phyloP scores from a whole-genome alignment of 2,113 vertebrate species.

The Origma solitaria region DNA sequence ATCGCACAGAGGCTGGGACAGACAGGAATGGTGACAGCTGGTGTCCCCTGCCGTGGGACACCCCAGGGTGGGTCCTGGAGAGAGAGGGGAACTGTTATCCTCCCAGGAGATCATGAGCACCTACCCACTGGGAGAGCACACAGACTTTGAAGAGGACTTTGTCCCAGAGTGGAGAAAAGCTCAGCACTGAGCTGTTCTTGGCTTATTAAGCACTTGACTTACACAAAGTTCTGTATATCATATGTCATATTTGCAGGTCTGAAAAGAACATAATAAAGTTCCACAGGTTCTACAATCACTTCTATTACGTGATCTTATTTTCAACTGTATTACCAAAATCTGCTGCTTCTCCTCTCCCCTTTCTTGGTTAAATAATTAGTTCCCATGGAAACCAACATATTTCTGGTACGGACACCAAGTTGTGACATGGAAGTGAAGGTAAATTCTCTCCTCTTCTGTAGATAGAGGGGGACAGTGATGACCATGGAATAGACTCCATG shows the following conservation, averaged over 20 bases:
- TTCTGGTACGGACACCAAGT: not conserved
- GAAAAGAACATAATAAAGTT: not conserved
- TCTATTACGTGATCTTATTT: not conserved
- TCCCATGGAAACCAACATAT: not conserved
- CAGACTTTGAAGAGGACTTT: not conserved
- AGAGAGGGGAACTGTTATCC: too few species aligned
- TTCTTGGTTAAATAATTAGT: not conserved
- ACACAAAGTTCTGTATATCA: not conserved
- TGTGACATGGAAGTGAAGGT: fast-evolving
- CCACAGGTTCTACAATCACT: not conserved
- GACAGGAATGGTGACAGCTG: not conserved
- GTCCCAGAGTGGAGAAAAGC: not conserved
- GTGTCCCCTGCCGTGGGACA: too few species aligned
- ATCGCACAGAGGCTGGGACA: fast-evolving
- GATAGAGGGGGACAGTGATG: not conserved
- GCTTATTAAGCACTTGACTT: too few species aligned
- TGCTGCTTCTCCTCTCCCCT: not conserved
- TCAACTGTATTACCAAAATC: not conserved
- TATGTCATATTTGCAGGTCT: too few species aligned
- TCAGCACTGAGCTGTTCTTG: not conserved
- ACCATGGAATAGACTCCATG: not conserved
- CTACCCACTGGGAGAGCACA: not conserved
- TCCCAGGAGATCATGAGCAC: fast-evolving
- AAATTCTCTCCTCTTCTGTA: not conserved
- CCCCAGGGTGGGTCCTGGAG: fast-evolving